These are phyloP conservation scores for Papilio polyxenes DNA, from an alignment of 1,140 invertebrate species.

Conservation along the genomic window DNA sequence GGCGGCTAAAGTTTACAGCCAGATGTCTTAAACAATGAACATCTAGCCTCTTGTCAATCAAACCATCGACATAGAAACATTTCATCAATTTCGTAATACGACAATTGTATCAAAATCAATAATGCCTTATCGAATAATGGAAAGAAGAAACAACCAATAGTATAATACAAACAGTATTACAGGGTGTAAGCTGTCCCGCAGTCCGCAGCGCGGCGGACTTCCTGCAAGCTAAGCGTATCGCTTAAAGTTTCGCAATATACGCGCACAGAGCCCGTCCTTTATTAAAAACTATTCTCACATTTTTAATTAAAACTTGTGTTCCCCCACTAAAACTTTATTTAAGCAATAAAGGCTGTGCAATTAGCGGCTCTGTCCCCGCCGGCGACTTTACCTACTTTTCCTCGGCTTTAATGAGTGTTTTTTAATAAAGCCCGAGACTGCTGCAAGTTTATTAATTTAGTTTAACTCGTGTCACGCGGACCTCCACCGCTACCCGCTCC, in stretches of 20 bases:
- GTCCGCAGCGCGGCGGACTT: constrained; percentile 54
- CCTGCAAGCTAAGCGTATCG: constrained; percentile 77
- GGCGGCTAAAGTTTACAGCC: too few species aligned
- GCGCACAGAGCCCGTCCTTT: constrained; percentile 77
- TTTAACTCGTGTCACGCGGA: constrained; percentile 75
- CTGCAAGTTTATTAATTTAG: constrained; percentile 80
- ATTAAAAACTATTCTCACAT: constrained; percentile 81
- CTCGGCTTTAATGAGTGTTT: constrained; percentile 80
- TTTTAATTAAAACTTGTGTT: constrained; percentile 82
- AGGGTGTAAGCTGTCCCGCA: constrained; percentile 16
- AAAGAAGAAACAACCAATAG: constrained; percentile 7
- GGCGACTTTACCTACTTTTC: constrained; percentile 80
- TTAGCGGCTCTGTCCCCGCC: constrained; percentile 79
- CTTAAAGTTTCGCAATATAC: constrained; percentile 81
- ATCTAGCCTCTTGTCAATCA: not conserved
- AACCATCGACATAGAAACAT: not conserved
- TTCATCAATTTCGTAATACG: not conserved
- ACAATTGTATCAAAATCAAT: constrained; percentile 11
- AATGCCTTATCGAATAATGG: constrained; percentile 10
- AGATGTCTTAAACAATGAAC: not conserved
- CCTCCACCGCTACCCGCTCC: constrained; percentile 46
- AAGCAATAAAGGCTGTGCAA: constrained; percentile 81
- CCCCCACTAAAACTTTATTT: constrained; percentile 81
- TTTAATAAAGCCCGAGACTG: constrained; percentile 79
- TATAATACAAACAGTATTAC: constrained; percentile 19